Evolutionary conservation across 1,140 invertebrate species (phyloP).

Genomic region (Drosophila funebris): DNA sequence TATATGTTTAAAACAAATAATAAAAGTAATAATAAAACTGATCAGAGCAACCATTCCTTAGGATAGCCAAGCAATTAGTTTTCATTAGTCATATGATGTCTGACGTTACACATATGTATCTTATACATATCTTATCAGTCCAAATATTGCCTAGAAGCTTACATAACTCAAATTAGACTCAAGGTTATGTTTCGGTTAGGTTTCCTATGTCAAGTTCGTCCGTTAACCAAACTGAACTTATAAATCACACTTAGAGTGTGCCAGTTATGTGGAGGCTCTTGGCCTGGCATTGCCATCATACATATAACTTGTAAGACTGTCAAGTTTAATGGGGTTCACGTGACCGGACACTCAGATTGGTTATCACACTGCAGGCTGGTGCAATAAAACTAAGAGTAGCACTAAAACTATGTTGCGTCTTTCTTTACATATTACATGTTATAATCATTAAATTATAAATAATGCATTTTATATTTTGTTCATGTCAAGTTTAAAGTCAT

Average conservation of each 20-base stretch:
- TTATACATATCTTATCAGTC: slow-evolving; percentile 29
- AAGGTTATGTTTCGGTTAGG: slow-evolving; percentile 7
- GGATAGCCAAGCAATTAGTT: background rate
- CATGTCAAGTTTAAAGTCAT: background rate
- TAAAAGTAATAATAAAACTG: background rate
- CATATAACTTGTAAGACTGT: slow-evolving; percentile 18
- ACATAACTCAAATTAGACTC: background rate
- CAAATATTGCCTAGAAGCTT: background rate
- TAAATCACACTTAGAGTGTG: slow-evolving; percentile 4
- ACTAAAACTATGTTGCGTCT: background rate
- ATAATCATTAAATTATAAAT: background rate
- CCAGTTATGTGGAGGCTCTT: slow-evolving; percentile 19
- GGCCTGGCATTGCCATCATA: slow-evolving; percentile 25
- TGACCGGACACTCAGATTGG: slow-evolving; percentile 3
- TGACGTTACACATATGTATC: background rate
- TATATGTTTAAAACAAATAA: background rate
- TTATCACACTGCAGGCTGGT: slow-evolving; percentile 16
- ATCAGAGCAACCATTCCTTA: background rate
- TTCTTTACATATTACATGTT: background rate
- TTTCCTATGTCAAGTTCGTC: slow-evolving; percentile 27
- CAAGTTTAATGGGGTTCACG: slow-evolving; percentile 41
- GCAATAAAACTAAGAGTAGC: slow-evolving; percentile 2
- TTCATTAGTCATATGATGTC: slow-evolving; percentile 36
- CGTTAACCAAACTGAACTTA: slow-evolving; percentile 24
- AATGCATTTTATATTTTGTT: background rate